Conservation (phyloP, 2,113 vertebrate species). For the Chaetorhynchus papuensis region DNA sequence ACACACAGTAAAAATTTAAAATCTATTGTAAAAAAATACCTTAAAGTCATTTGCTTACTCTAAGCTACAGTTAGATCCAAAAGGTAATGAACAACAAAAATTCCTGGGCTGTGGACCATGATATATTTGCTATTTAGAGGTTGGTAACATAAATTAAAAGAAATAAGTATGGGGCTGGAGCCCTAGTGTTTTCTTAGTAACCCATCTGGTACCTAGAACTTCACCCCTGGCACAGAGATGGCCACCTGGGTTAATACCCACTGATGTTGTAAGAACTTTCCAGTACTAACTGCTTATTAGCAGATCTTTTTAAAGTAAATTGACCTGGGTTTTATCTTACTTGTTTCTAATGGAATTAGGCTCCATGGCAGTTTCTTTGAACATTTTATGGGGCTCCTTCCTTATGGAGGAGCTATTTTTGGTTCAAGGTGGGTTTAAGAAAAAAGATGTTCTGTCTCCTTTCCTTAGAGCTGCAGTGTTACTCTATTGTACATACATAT, state of each 20-base stretch:
- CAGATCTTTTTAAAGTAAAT: neutral
- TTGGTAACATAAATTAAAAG: neutral
- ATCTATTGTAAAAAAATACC: neutral
- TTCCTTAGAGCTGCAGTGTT: neutral
- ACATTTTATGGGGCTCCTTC: neutral
- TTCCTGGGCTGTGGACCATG: neutral
- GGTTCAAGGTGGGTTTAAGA: neutral
- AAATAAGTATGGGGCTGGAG: neutral
- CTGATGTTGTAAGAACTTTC: neutral
- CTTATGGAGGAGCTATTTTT: neutral
- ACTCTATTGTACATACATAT: neutral
- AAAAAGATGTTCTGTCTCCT: neutral
- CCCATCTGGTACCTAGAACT: neutral
- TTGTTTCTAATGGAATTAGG: neutral
- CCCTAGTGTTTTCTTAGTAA: neutral
- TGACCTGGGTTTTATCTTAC: neutral
- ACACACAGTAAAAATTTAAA: neutral
- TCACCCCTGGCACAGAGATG: neutral
- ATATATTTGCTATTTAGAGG: neutral
- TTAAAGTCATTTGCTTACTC: neutral
- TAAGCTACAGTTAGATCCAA: neutral
- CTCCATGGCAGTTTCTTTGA: neutral
- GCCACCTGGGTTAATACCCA: neutral
- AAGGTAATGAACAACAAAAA: neutral
- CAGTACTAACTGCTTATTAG: neutral